phyloP scores from a whole-genome alignment of 1,140 invertebrate species.

The Diorhabda sublineata region DNA sequence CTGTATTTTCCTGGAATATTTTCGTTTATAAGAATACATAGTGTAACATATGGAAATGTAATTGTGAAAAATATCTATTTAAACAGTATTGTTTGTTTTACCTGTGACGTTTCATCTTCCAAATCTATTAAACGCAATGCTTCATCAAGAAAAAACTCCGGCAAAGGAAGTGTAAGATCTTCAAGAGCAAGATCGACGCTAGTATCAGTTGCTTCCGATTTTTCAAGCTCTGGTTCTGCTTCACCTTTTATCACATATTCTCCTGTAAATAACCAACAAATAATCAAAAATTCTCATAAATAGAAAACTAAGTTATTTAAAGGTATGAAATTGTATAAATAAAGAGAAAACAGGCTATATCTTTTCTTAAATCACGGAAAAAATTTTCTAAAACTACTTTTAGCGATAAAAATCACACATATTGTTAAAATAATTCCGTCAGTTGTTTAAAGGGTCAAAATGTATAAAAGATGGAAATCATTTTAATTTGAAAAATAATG shows the following conservation, averaged over 20 bases:
- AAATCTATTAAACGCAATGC: conserved; percentile 68
- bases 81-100: conserved; percentile 27
- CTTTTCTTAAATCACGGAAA: too few relatives aligned
- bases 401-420: too few relatives aligned
- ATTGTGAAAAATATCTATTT: not conserved
- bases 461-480: not conserved
- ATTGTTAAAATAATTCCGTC: too few relatives aligned
- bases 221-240: conserved; percentile 32
- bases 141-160: conserved; percentile 67
- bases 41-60: not conserved
- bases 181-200: conserved; percentile 43
- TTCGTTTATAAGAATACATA: not conserved
- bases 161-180: conserved; percentile 49
- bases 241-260: conserved; percentile 60
- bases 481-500: not conserved
- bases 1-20: conserved; percentile 31
- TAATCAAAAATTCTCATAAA: too few relatives aligned
- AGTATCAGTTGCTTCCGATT: conserved; percentile 33
- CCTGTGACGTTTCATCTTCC: conserved; percentile 57
- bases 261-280: conserved; percentile 47
- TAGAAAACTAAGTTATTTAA: too few relatives aligned
- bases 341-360: too few relatives aligned
- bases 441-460: not conserved
- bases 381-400: too few relatives aligned
- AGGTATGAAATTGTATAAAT: too few relatives aligned